Conservation (phyloP, 2,113 vertebrate genomes). For the Castor canadensis region DNA sequence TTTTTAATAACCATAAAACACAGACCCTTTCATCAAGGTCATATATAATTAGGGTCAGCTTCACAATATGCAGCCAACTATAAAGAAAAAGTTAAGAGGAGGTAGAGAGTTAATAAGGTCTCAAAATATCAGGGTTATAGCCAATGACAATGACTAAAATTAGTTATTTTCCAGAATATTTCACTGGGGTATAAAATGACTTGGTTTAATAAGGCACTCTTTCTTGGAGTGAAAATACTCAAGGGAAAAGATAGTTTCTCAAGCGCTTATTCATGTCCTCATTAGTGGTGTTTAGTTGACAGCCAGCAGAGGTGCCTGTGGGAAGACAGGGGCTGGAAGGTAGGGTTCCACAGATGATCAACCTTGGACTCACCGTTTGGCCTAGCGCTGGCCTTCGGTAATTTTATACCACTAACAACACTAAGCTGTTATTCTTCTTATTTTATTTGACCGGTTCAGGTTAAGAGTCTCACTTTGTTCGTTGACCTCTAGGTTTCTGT, state of each 20-base stretch:
- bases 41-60: neutral
- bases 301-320: neutral
- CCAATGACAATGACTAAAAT: neutral
- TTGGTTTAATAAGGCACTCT: neutral
- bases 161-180: neutral
- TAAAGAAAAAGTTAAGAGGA: neutral
- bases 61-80: neutral
- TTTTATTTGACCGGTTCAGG: neutral
- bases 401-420: neutral
- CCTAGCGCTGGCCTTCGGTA: no score
- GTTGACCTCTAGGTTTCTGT: neutral
- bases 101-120: neutral
- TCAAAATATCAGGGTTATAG: neutral
- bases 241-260: neutral
- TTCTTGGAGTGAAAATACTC: conserved; percentile 39
- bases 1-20: neutral
- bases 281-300: conserved; percentile 50
- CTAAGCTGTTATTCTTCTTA: neutral
- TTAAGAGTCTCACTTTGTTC: neutral
- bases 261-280: neutral
- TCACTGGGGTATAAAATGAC: neutral
- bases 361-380: neutral
- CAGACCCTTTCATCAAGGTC: neutral
- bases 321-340: neutral
- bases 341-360: neutral